Conservation (phyloP, 1,140 invertebrate species). For the Bemisia tabaci region DNA sequence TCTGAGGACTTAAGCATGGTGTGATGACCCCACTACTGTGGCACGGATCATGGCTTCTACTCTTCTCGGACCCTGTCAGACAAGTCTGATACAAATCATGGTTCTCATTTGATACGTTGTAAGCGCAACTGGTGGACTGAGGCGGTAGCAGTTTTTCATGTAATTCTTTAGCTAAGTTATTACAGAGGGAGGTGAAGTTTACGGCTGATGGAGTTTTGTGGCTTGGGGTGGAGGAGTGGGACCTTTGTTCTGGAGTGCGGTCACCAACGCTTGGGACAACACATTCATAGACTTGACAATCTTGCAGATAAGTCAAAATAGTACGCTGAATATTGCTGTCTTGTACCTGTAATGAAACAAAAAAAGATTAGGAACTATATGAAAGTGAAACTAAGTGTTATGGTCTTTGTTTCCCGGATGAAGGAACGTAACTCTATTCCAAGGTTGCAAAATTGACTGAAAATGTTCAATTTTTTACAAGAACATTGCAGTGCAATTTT, state of each 20-base stretch:
- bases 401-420: no score
- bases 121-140: not conserved
- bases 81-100: not conserved
- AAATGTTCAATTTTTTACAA: no score
- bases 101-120: not conserved
- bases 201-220: not conserved
- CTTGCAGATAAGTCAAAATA: not conserved
- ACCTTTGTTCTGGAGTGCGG: not conserved
- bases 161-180: not conserved
- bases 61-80: not conserved
- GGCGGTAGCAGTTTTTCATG: not conserved
- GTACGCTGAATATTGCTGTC: not conserved
- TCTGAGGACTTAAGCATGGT: not conserved
- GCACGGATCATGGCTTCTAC: not conserved
- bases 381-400: no score
- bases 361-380: not conserved
- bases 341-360: not conserved
- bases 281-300: not conserved
- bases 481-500: no score
- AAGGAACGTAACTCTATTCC: no score
- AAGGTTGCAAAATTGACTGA: no score
- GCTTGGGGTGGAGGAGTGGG: not conserved
- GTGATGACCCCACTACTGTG: not conserved
- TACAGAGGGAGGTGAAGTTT: not conserved
- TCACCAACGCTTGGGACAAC: not conserved